These are phyloP conservation scores for Apteryx owenii DNA, from an alignment of 2,113 vertebrate genomes.

Conservation along the genomic window DNA sequence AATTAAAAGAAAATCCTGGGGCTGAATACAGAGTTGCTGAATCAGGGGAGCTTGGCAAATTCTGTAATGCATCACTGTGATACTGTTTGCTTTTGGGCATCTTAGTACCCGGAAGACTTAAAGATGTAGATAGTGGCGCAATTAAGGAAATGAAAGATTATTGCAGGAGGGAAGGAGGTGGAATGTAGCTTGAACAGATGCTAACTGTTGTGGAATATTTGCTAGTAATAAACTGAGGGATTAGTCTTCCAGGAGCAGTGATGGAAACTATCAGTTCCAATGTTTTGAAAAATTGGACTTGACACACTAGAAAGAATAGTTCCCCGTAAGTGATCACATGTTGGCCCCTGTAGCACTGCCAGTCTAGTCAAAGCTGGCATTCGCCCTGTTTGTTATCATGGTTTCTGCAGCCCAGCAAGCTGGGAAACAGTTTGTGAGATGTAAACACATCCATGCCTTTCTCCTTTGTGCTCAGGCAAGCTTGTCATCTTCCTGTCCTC, in stretches of 20 bases:
- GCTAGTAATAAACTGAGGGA: neutral
- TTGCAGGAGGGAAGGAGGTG: neutral
- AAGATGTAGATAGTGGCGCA: neutral
- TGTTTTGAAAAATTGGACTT: neutral
- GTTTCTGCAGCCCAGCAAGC: neutral
- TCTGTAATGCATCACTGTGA: neutral
- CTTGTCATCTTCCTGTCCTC: neutral
- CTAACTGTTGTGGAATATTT: neutral
- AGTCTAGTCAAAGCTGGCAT: fast-evolving
- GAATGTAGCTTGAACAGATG: neutral
- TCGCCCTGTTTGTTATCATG: neutral
- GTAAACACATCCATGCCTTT: neutral
- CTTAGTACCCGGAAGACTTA: neutral
- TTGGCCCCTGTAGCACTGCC: neutral
- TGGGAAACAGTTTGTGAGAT: neutral
- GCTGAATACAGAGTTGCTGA: neutral
- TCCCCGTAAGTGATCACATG: fast-evolving
- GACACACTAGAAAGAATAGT: neutral
- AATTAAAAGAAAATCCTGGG: neutral
- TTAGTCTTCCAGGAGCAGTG: neutral
- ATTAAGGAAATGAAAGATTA: neutral
- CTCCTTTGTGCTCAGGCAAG: neutral
- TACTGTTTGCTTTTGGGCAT: neutral
- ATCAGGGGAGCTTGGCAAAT: neutral
- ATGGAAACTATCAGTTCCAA: neutral